Base-by-base conservation (phyloP, 2,888 invertebrate genomes). In the Beris morrisii region DNA sequence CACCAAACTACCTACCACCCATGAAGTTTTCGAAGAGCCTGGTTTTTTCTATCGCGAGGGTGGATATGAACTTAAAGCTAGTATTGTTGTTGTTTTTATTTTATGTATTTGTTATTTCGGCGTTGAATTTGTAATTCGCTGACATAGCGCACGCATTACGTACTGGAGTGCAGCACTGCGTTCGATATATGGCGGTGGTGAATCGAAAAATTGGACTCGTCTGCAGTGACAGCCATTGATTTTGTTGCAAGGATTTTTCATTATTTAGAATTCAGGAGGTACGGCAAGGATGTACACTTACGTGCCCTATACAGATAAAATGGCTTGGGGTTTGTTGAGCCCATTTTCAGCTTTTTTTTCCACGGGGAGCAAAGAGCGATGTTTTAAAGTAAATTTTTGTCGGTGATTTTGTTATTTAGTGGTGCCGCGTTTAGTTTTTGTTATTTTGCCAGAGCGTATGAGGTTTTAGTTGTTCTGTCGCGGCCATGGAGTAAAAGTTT, bases 401-500 rank as follows among this genome's bases (percentile, higher is more conserved):
- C 31, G 58, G 58, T 59, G 58, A 59, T 59, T 59, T 59, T 59
- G 58, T 59, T 59, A 59, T 59, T 59, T 59, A 59, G 46, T 46
- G 48, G 12, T 13, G n/a, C 32, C 5, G n/a, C 13, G 7, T 31
- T 59, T 59, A 31, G 28, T 38, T 56, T 43, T 56, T 56, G 28
- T 53, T 30, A 9, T 28, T 7, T 7, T 11, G 22, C 31, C n/a
- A 50, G 50, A 15, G 38, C 9, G 38, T 38, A 9, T 38, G 38
- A 38, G 38, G 38, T 38, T 50, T 50, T 50, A 50, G 28, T 50
- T 50, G 22, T 50, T 22, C 15, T 50, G 50, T 22, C 4, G 28
- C 50, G 7, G 38, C 9, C 50, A 50, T 22, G 7, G 15, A 11
- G 50, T 15, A 50, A 48, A 48, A 48, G 48, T 48, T 50, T 12